phyloP scores from a whole-genome alignment of 2,113 vertebrate species.

The Uropsilus gracilis region DNA sequence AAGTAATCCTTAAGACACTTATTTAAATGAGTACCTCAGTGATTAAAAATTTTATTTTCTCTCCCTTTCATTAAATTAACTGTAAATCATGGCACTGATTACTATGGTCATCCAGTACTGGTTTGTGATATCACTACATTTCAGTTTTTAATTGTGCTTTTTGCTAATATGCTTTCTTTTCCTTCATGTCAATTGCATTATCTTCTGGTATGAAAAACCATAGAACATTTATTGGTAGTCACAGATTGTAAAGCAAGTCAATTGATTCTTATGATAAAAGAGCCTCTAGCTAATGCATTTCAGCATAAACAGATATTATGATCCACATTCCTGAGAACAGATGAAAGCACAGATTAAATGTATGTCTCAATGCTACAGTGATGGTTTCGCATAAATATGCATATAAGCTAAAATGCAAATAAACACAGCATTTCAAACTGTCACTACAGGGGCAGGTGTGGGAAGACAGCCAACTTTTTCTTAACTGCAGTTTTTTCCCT shows the following conservation, averaged over 20 bases:
- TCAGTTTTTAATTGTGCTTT: conserved; percentile 14
- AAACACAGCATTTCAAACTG: conserved; percentile 35
- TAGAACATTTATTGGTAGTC: neutral
- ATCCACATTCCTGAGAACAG: neutral
- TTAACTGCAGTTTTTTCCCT: conserved; percentile 54
- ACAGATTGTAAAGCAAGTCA: conserved; percentile 16
- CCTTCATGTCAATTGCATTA: conserved; percentile 11
- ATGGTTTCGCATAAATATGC: conserved; percentile 36
- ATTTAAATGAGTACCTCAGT: conserved; percentile 48
- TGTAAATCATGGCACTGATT: neutral
- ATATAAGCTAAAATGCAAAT: conserved; percentile 37
- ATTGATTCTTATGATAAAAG: conserved; percentile 54
- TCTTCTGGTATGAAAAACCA: conserved; percentile 20
- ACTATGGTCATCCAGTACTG: neutral
- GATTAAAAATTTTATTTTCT: neutral
- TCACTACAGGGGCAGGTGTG: conserved; percentile 67
- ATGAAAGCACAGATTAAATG: neutral
- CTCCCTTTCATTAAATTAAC: neutral
- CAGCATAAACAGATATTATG: conserved; percentile 15
- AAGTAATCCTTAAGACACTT: neutral
- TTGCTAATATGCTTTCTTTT: neutral
- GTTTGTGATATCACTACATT: conserved; percentile 3
- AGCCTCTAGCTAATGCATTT: neutral
- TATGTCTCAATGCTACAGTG: neutral
- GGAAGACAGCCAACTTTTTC: neutral